These are phyloP conservation scores for Odontocolon sp. DNA, from an alignment of 2,888 invertebrate species.

Conservation along the genomic window DNA sequence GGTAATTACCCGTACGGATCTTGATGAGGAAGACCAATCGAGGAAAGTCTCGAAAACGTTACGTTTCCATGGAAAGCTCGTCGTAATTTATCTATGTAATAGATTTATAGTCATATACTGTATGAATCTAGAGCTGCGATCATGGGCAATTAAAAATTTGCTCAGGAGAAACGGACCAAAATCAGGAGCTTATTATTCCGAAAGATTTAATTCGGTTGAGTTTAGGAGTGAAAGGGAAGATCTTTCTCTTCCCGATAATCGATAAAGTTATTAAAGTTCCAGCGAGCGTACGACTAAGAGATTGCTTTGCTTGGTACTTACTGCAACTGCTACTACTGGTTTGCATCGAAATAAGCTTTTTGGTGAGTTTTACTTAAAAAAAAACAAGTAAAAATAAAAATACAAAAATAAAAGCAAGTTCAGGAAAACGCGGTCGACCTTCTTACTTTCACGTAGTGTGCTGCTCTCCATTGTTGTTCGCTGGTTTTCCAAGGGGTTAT, in stretches of 20 bases:
- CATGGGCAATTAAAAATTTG: neutral
- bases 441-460: neutral
- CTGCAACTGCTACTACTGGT: neutral
- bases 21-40: neutral
- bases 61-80: neutral
- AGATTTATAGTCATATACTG: no score
- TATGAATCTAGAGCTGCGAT: neutral
- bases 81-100: no score
- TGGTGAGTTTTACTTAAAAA: neutral
- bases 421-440: no score
- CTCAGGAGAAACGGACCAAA: neutral
- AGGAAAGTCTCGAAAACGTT: neutral
- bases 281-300: neutral
- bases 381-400: no score
- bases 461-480: slow-evolving; percentile 3
- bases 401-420: no score
- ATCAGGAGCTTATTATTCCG: slow-evolving; percentile 4
- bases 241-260: neutral
- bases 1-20: neutral
- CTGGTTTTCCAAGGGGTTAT: slow-evolving; percentile 48
- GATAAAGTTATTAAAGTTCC: slow-evolving; percentile 31
- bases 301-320: neutral
- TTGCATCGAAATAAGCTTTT: slow-evolving; percentile 40
- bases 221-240: neutral
- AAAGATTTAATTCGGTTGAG: slow-evolving; percentile 11